These are phyloP conservation scores for Microctenopoma lineatum DNA, from an alignment of 2,797 vertebrate genomes.

Conservation along the genomic window DNA sequence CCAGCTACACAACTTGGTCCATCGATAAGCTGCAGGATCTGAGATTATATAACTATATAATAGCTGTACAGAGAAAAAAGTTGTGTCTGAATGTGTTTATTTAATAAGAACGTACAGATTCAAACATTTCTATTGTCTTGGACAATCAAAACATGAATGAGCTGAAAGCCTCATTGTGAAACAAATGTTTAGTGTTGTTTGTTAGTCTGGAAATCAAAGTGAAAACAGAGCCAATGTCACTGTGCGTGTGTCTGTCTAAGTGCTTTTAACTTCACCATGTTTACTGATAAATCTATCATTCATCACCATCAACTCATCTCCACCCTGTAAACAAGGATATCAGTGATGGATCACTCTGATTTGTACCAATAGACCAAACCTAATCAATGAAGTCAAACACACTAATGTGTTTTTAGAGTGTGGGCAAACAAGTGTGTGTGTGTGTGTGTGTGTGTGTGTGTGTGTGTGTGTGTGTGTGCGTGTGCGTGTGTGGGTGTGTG, in stretches of 20 bases:
- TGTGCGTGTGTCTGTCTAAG: not conserved
- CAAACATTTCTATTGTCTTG: not conserved
- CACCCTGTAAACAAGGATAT: constrained; percentile 62
- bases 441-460: constrained; percentile 15
- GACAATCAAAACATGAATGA: not conserved
- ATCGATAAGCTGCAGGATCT: no score
- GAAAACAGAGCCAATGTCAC: constrained; percentile 10
- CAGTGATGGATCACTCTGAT: constrained; percentile 70
- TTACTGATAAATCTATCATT: constrained; percentile 69
- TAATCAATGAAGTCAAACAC: constrained; percentile 74
- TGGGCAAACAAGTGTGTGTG: constrained; percentile 53
- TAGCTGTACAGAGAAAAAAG: no score
- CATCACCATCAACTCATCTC: constrained; percentile 68
- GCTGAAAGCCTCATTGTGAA: not conserved
- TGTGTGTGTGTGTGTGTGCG: not conserved
- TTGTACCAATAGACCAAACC: constrained; percentile 53
- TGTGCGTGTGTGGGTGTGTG: no score
- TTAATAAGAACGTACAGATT: not conserved
- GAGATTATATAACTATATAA: no score
- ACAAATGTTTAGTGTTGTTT: not conserved
- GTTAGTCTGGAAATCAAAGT: not conserved
- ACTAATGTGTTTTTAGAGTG: constrained; percentile 59
- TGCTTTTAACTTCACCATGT: constrained; percentile 16
- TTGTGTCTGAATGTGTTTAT: no score
- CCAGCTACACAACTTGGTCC: no score